Evolutionary conservation across 2,888 invertebrate species (phyloP), one percentile per base, ranked within the genome.

Genomic region (Sminthurides aquaticus): DNA sequence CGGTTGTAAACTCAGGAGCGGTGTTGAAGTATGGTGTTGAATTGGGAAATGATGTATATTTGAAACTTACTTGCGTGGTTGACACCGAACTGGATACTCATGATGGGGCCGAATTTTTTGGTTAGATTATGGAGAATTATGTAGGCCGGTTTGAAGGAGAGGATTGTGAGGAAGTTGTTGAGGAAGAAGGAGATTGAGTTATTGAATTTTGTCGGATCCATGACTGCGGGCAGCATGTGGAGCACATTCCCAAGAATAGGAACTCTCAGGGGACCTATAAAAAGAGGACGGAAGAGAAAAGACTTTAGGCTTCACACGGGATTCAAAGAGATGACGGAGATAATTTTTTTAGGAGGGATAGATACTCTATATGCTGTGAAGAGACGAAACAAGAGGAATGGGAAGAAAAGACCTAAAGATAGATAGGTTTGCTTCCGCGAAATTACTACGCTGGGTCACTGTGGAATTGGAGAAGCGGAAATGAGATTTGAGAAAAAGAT

Each of bases 111-210:
- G 64, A 66, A 71, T 27, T 49, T 57, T 34, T 64, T 29, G 2
- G 68, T 60, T 3, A 70, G 27, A 3, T 69, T 57, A 55, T 73
- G 65, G 22, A 66, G 48, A 28, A 69, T 65, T 1, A 71, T 66
- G 57, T 73, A 73, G 11, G 73, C 70, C 2, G 73, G 73, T 57
- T 71, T 69, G 57, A 65, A 69, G 55, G 64, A 63, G 60, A 66
- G 28, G 3, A 62, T 26, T 15, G 52, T 57, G 1, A 26, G 55
- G 29, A 57, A 57, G 28, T 68, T 68, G 56, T 49, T 62, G 24
- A 67, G 61, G 22, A 58, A 58, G 2, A 3, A 26, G 18, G 28
- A 26, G 5, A 15, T 11, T 24, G 24, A 26, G 22, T 63, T 29
- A 49, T 64, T 66, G 18, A 67, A 22, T 49, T 71, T 71, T 11